Percentiles rank a stretch among this genome's conserved stretches.
phyloP scores from a whole-genome alignment of 2,113 vertebrate genomes.

The Neolamprologus ventralis region DNA sequence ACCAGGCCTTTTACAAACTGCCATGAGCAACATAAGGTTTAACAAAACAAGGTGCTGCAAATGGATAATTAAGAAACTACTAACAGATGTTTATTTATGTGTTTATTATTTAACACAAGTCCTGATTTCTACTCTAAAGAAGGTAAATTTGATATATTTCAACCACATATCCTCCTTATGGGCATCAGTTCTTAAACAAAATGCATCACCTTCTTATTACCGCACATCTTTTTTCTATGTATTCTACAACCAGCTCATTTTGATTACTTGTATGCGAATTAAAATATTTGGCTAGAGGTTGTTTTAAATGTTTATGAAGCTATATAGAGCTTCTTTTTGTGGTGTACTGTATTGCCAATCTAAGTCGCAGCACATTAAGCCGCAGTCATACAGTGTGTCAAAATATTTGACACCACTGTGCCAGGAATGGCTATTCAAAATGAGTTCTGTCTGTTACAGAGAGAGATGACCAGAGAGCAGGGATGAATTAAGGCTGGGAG shows the following conservation, averaged over 20 bases:
- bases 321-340: not conserved
- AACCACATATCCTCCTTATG: not conserved
- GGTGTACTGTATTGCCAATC: not conserved
- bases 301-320: not conserved
- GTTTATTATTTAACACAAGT: not conserved
- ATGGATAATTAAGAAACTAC: not conserved
- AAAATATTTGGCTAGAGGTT: not conserved
- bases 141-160: not conserved
- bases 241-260: not conserved
- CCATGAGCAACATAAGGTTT: not conserved
- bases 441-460: slow-evolving; percentile 6
- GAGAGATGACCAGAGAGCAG: slow-evolving; percentile 20
- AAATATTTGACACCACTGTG: not conserved
- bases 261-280: not conserved
- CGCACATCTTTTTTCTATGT: not conserved
- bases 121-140: not conserved
- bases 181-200: not conserved
- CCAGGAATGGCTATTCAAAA: not conserved
- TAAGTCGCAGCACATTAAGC: not conserved
- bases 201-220: not conserved
- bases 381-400: not conserved
- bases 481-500: slow-evolving; percentile 32
- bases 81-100: not conserved
- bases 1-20: not conserved
- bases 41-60: not conserved